Conservation (phyloP, 2,888 invertebrate species). For the Papilio demoleus region DNA sequence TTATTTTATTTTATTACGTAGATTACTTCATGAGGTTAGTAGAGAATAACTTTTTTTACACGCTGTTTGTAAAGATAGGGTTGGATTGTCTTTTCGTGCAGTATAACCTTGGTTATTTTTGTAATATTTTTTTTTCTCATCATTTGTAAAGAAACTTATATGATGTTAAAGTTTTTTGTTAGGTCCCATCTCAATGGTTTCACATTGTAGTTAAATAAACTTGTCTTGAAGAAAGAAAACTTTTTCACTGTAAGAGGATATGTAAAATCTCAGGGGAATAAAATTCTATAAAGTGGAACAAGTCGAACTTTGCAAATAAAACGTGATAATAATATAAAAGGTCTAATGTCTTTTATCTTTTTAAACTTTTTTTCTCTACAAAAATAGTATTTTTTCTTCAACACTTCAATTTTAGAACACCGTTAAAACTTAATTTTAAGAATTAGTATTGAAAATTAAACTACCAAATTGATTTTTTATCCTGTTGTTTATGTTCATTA, state of each 20-base stretch:
- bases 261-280: constrained; percentile 1
- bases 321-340: background rate
- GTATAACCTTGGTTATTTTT: too few relatives aligned
- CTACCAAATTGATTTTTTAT: too few relatives aligned
- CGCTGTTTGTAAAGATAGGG: too few relatives aligned
- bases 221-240: background rate
- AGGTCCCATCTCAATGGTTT: background rate
- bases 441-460: too few relatives aligned
- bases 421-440: too few relatives aligned
- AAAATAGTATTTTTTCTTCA: too few relatives aligned
- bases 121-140: too few relatives aligned
- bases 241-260: background rate
- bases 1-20: background rate
- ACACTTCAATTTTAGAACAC: too few relatives aligned
- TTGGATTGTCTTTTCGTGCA: too few relatives aligned
- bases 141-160: background rate
- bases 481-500: too few relatives aligned
- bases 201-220: constrained; percentile 2
- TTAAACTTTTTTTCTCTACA: background rate
- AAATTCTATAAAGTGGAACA: constrained; percentile 7
- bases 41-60: background rate
- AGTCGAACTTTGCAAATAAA: constrained; percentile 8
- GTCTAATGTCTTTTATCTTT: background rate
- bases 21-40: background rate
- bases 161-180: background rate